Base-by-base conservation (phyloP, 2,888 invertebrate genomes). In the Spicauda simplicius region DNA sequence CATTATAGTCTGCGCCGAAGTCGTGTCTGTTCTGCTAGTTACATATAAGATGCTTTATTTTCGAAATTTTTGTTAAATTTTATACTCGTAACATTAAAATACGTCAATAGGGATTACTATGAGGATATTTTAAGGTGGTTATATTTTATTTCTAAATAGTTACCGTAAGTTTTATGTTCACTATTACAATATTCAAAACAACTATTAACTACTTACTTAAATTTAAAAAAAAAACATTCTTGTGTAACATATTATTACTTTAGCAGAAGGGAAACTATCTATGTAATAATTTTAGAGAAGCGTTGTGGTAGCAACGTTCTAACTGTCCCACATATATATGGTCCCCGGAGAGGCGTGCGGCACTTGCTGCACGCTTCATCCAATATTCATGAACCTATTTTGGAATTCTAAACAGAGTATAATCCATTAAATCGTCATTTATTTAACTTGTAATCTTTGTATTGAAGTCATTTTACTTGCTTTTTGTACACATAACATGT, bases 321-420 rank as follows among this genome's bases (percentile, higher is more conserved):
- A 61, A 56, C 61, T 56, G 68, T 69, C 71, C 73, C 70, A 41
- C 25, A 25, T 14, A 73, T 75, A 73, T 72, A 69, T 71, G 33
- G 71, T 79, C 81, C 77, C 80, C 53, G n/a, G 71, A 77, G 82
- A 76, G 74, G 71, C 72, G 25, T 5, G 25, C 25, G 25, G 25
- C 25, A 66, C 64, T 72, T 69, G 73, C 67, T 67, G 66, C 73
- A 68, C 71, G 58, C 69, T 72, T 74, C 72, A 77, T 81, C 77
- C 48, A 78, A 79, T 81, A 81, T 81, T 80, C 80, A 83, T 83
- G 80, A 78, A 77, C 70, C 77, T 71, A 76, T 77, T 73, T 73
- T 77, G 70, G 58, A 37, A 25, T 53, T 65, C 68, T 52, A 60
- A 65, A 64, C 57, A 68, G 65, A 62, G 55, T 53, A 45, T 68